Evolutionary conservation across 2,888 invertebrate genomes (phyloP).

Genomic region (Microctonus hyperodae): DNA sequence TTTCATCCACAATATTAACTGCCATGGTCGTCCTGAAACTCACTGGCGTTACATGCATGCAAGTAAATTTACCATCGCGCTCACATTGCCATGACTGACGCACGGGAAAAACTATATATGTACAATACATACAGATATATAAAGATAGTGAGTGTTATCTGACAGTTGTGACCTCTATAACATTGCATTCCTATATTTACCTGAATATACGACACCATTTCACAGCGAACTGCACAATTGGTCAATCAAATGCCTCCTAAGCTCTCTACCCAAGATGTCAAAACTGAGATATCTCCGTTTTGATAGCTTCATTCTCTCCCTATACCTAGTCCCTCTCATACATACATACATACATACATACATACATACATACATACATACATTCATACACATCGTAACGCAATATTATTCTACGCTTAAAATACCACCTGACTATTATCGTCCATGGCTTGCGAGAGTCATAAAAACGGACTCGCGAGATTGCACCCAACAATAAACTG

Average conservation of each 20-base stretch:
- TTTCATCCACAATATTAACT: constrained; percentile 32
- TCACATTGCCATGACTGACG: constrained; percentile 6
- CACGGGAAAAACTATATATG: background rate
- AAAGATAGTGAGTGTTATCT: background rate
- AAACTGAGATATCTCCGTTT: background rate
- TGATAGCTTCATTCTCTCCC: background rate
- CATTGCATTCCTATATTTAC: constrained; percentile 4
- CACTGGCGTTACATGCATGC: constrained; percentile 6
- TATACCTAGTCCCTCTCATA: background rate
- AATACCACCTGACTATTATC: background rate
- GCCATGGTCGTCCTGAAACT: constrained; percentile 4
- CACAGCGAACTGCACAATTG: background rate
- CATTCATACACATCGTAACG: background rate
- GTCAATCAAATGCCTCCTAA: background rate
- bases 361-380: background rate
- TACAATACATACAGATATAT: background rate
- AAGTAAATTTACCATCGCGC: constrained; percentile 23
- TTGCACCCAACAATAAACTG: background rate
- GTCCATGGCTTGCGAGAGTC: background rate
- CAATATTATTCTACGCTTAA: background rate
- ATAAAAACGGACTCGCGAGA: background rate
- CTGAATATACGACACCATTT: background rate
- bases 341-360: background rate
- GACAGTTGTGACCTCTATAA: background rate
- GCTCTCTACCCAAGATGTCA: background rate